Evolutionary conservation across 2,113 vertebrate genomes (phyloP).

Genomic region (Myodes glareolus): DNA sequence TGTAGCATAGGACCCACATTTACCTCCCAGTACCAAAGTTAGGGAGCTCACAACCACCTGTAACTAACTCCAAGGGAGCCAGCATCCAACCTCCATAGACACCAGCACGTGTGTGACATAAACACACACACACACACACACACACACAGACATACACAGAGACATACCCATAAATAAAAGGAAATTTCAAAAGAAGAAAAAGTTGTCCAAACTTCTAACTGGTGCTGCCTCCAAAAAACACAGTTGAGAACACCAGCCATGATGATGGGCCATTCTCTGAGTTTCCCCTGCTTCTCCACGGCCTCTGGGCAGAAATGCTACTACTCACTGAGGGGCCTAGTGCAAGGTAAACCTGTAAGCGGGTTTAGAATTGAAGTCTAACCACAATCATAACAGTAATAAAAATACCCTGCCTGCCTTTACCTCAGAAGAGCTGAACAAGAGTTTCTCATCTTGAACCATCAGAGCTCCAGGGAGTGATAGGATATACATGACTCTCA

Average conservation of each 20-base stretch:
- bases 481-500: background rate
- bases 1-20: background rate
- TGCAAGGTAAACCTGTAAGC: background rate
- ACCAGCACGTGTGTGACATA: background rate
- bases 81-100: background rate
- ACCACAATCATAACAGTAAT: background rate
- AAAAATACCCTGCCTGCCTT: background rate
- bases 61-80: background rate
- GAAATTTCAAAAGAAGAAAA: background rate
- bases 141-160: too few species aligned
- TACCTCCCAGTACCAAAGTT: background rate
- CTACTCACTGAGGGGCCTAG: background rate
- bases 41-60: background rate
- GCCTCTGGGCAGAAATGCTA: background rate
- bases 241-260: background rate
- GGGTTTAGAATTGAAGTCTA: conserved; percentile 45
- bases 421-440: background rate
- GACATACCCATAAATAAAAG: background rate
- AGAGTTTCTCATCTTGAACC: background rate
- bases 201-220: background rate
- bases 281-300: background rate
- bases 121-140: background rate
- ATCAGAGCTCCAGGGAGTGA: background rate
- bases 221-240: background rate
- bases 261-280: background rate